Evolutionary conservation across 2,888 invertebrate species (phyloP), one percentile per base, ranked within the genome.

Genomic region (Tortrix viridana): DNA sequence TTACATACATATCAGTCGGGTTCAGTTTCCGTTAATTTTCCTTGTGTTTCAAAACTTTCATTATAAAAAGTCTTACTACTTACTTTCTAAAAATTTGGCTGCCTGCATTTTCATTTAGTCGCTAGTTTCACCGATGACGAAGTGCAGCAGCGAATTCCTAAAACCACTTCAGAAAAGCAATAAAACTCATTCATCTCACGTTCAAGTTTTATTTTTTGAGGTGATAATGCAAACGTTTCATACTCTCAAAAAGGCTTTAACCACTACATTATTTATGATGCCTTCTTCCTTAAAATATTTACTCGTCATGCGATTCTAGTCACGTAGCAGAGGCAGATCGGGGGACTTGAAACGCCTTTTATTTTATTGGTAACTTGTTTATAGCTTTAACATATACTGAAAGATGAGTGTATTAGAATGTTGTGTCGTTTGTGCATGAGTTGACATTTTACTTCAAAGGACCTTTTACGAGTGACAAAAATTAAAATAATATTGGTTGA

Each of bases 181-280:
- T 23, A 6, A 9, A 46, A 46, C 46, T 5, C 48, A 49, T 49
- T 32, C 49, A 49, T 12, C 38, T 23, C 47, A 22, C 54, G 47
- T 48, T 18, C 22, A 60, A 26, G 41, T 53, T 60, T 60, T 49
- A 49, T 60, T 20, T 43, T 55, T 49, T 5, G 16, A 14, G 18
- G 23, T 14, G 20, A 19, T 44, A 61, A 61, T 43, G 23, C 41
- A 12, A 43, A 32, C 32, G 38, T 18, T 48, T 47, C 41, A 26
- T 12, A 9, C 18, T 48, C 48, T 44, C 43, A 5, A 9, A 14
- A 43, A 37, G 26, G 9, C 38, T 48, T 49, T 54, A 32, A 48
- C 16, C 1, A 55, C 54, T 55, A 43, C 55, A 61, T 61, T 55
- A 49, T 61, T 54, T 61, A 55, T 61, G 43, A 20, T 32, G 18